Evolutionary conservation across 2,888 invertebrate genomes (phyloP), one percentile per base, ranked within the genome.

Genomic region (Trileptium ribeirensis): DNA sequence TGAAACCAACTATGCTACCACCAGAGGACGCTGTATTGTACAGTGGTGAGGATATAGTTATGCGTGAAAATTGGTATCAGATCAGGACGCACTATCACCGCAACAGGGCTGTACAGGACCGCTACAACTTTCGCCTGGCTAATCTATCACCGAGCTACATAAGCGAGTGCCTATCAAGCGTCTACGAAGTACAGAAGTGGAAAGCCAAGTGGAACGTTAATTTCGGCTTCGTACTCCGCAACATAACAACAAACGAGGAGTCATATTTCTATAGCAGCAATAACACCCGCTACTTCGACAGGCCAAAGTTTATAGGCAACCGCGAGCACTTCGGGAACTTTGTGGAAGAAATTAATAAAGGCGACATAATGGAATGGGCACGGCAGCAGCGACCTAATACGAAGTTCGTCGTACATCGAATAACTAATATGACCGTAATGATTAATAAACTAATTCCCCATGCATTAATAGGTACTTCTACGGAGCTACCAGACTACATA

Each of bases 351-450:
- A 33, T 70, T 19, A 36, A 70, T 36, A 19, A 8, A 8, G 31
- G 15, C 8, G 70, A 70, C 70, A 31, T n/a, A n/a, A 31, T 8
- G 29, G 15, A 70, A 8, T 70, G 70, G 70, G 70, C 70, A 33
- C 70, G 31, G 8, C 70, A 70, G 29, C 8, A 70, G 36, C 8
- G 70, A 15, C 70, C 70, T 8, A 15, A 31, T 8, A 15, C 8
- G 8, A 70, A n/a, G 3, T 70, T 19, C 36, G 29, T 70, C 8
- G 15, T 70, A n/a, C 33, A 70, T 15, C 70, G 29, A 70, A 31
- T 70, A 36, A 70, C 70, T 29, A 70, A 70, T 70, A 70, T 70
- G 70, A 70, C 70, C 8, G 29, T n/a, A n/a, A n/a, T n/a, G n/a
- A n/a, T n/a, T n/a, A n/a, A n/a, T n/a, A n/a, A n/a, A n/a, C n/a